Base-by-base conservation (phyloP, 2,888 invertebrate genomes). In the Crematogaster levior region DNA sequence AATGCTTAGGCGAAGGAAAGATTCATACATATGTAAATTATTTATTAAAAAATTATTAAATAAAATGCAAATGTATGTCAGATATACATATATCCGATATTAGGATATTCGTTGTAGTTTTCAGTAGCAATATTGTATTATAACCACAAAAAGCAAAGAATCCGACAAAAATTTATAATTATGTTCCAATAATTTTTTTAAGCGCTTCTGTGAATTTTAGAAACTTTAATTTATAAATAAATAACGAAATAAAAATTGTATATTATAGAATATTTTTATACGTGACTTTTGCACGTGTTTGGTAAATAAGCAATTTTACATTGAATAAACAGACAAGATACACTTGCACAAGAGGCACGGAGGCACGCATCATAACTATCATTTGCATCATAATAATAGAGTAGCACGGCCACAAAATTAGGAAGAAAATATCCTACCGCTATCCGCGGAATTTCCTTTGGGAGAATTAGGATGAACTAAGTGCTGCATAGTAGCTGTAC, bases 341-440 rank as follows among this genome's bases (percentile, higher is more conserved):
- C n/a, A 27, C 18, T 70, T 60, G 37, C 30, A 24, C 10, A 72
- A 65, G 48, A 34, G 10, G 46, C 6, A 56, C 53, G 6, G 0
- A 56, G 40, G 18, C 7, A 6, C 15, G 21, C 40, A 30, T 58
- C 63, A 66, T 34, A 73, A 48, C 63, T 24, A 27, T 21, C 21
- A 81, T 60, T n/a, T 63, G 56, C 21, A 56, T 85, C 53, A 37
- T 51, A 18, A 27, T 70, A 81, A 75, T 70, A 65, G 37, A 60
- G 66, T 66, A 70, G 68, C 82, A 37, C 63, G 77, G 85, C 81
- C 85, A 63, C 80, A 85, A 85, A 89, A 92, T 92, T 91, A 89
- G 87, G 86, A 88, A 84, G 85, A 86, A 91, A 90, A 87, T 90
- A 86, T 92, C 87, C 84, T 68, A 46, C 66, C 68, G 86, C 77